Evolutionary conservation across 1,140 invertebrate species (phyloP).

Genomic region (Anastatus disparis): DNA sequence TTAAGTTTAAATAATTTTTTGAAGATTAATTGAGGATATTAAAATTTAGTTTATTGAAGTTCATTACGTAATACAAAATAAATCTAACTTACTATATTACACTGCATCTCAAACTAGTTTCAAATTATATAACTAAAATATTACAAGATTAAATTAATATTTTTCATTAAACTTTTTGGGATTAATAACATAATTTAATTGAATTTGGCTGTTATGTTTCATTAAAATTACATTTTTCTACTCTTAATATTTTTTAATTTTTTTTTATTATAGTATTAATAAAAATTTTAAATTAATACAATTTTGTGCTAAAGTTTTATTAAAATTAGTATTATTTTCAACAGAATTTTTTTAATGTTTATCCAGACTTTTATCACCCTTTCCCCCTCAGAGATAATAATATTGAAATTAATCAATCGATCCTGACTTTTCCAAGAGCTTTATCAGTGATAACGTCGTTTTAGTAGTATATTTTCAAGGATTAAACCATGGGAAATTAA

Average conservation of each 20-base stretch:
- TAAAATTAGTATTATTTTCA: too few relatives aligned
- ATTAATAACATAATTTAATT: conserved; percentile 6
- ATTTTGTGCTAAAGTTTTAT: too few relatives aligned
- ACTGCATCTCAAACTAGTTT: background rate
- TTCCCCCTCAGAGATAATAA: conserved; percentile 8
- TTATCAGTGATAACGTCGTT: background rate
- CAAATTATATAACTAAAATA: background rate
- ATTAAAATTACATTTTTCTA: background rate
- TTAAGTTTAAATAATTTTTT: background rate
- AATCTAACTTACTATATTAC: background rate
- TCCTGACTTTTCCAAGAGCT: background rate
- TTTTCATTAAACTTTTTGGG: background rate
- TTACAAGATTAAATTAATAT: background rate
- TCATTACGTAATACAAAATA: background rate
- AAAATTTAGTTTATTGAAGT: background rate
- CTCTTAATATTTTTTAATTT: background rate
- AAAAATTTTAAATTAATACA: too few relatives aligned
- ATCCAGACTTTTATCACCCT: too few relatives aligned
- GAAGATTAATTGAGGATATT: background rate
- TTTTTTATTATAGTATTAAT: too few relatives aligned
- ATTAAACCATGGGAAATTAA: conserved; percentile 11
- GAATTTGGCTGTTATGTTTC: background rate
- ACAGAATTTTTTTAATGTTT: too few relatives aligned
- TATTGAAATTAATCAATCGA: conserved; percentile 26
- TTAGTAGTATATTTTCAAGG: background rate